These are phyloP conservation scores for Mormyrus iriodes DNA, from an alignment of 2,113 vertebrate genomes.

Conservation along the genomic window DNA sequence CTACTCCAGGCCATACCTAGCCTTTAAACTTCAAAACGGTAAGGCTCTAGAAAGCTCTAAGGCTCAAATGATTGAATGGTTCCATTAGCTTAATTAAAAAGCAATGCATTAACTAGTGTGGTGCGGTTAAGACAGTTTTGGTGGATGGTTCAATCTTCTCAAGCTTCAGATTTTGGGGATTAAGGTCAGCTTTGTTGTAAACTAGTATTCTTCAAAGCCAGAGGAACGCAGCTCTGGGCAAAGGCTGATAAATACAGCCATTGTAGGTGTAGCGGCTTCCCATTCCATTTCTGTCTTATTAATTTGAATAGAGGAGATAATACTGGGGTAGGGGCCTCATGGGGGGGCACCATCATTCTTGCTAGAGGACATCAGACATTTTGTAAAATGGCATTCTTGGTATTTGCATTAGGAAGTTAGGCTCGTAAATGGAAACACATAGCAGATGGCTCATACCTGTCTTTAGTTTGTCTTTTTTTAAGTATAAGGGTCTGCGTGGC, in stretches of 20 bases:
- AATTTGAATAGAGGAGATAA: conserved; percentile 40
- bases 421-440: conserved; percentile 20
- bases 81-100: conserved; percentile 11
- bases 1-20: neutral
- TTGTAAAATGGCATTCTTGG: neutral
- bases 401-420: conserved; percentile 18
- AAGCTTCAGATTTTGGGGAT: conserved; percentile 31
- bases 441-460: conserved; percentile 1
- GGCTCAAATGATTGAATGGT: neutral
- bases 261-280: conserved; percentile 28
- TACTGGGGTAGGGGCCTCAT: conserved; percentile 22
- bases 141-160: conserved; percentile 8
- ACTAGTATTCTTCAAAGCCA: conserved; percentile 29
- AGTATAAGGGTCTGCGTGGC: neutral
- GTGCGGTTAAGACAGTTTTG: neutral
- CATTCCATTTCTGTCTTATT: conserved; percentile 23
- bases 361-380: conserved; percentile 8
- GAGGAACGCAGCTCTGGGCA: conserved; percentile 32
- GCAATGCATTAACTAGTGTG: conserved; percentile 1
- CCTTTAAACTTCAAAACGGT: neutral
- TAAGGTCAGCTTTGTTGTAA: conserved; percentile 40
- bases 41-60: neutral
- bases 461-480: conserved; percentile 9
- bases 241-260: conserved; percentile 35
- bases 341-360: conserved; percentile 14